Evolutionary conservation across 1,140 invertebrate species (phyloP).

Genomic region (Agraylea sexmaculata): DNA sequence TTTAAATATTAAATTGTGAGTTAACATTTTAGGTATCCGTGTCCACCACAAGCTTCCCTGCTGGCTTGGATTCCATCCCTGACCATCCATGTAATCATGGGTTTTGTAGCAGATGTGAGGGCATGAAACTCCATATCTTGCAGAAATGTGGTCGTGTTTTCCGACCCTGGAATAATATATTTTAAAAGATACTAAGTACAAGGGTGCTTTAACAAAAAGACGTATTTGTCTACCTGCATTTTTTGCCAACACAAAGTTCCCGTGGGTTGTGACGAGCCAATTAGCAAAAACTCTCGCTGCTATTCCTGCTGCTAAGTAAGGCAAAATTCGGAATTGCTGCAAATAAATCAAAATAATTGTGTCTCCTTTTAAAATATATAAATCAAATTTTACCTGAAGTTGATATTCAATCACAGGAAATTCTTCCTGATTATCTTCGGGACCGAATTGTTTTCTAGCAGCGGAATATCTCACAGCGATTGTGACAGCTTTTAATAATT

Average conservation of each 20-base stretch:
- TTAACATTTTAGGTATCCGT: conserved; percentile 49
- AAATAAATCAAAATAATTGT: conserved; percentile 13
- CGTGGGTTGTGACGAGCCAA: conserved; percentile 40
- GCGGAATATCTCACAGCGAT: conserved; percentile 74
- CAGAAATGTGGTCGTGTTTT: too few species aligned
- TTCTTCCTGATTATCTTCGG: conserved; percentile 42
- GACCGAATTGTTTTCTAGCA: conserved; percentile 68
- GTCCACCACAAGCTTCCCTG: conserved; percentile 72
- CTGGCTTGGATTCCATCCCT: conserved; percentile 70
- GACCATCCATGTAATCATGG: conserved; percentile 61
- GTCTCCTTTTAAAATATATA: background rate
- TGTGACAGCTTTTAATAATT: conserved; percentile 53
- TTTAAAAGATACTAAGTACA: too few species aligned
- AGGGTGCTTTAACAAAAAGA: too few species aligned
- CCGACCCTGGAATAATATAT: conserved; percentile 15
- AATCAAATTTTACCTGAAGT: conserved; percentile 44
- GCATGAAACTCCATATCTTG: conserved; percentile 53
- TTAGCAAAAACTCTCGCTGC: conserved; percentile 53
- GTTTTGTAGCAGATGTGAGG: conserved; percentile 64
- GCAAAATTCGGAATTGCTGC: conserved; percentile 69
- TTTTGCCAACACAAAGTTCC: conserved; percentile 42
- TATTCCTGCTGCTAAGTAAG: conserved; percentile 62
- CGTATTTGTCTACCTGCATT: too few species aligned
- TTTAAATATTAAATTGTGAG: background rate
- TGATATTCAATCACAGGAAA: conserved; percentile 74